A percentile compares a stretch with the other conserved stretches of the same genome.
Evolutionary conservation across 1,140 invertebrate genomes (phyloP).

Genomic region (Pogonognathellus flavescens): DNA sequence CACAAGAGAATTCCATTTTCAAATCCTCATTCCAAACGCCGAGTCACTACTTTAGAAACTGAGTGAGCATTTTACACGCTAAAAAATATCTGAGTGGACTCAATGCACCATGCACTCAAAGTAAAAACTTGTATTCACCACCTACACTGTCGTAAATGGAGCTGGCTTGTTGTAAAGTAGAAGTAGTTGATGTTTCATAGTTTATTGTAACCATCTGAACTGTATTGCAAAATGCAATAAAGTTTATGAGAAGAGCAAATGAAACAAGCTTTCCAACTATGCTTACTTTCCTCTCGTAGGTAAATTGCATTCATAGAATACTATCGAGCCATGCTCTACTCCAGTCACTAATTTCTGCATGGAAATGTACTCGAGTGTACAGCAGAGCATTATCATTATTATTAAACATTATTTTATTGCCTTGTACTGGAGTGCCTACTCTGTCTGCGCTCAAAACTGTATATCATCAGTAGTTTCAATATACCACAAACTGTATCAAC

Average conservation of each 20-base stretch:
- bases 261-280: neutral
- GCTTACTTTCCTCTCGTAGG: neutral
- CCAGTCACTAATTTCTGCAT: neutral
- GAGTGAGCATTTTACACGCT: too few relatives aligned
- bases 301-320: neutral
- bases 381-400: conserved; percentile 25
- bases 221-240: conserved; percentile 14
- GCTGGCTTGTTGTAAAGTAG: neutral
- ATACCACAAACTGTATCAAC: too few relatives aligned
- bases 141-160: too few relatives aligned
- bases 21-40: too few relatives aligned
- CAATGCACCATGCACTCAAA: too few relatives aligned
- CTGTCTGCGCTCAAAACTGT: neutral
- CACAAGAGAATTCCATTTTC: too few relatives aligned
- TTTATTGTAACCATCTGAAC: neutral
- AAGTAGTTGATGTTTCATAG: conserved; percentile 11
- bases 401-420: conserved; percentile 50
- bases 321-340: neutral
- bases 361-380: neutral
- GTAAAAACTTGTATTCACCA: too few relatives aligned
- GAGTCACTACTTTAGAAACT: too few relatives aligned
- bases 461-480: too few relatives aligned
- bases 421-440: neutral
- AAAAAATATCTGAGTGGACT: too few relatives aligned
- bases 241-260: neutral